These are phyloP conservation scores for Elaphurus davidianus DNA, from an alignment of 2,113 vertebrate species.

Conservation along the genomic window DNA sequence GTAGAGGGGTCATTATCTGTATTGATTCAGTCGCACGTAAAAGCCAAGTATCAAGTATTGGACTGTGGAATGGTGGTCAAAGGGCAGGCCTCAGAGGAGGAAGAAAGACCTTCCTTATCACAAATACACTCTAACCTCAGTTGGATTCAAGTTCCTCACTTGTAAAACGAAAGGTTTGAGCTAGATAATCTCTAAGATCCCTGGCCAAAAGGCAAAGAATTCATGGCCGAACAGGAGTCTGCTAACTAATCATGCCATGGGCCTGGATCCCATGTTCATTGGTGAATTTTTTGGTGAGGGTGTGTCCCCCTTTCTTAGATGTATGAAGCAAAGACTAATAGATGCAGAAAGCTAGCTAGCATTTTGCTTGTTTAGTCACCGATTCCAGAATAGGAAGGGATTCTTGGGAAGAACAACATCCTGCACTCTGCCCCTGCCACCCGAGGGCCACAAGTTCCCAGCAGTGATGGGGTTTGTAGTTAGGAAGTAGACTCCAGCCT, in stretches of 20 bases:
- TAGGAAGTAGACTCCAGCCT: not conserved
- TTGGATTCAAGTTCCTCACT: not conserved
- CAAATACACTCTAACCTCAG: not conserved
- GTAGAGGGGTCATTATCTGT: not conserved
- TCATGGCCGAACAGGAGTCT: not conserved
- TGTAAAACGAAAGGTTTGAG: not conserved
- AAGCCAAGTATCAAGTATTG: not conserved
- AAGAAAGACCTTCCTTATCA: not conserved
- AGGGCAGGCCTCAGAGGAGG: not conserved
- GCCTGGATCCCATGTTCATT: not conserved
- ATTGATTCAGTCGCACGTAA: not conserved
- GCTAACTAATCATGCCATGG: no score
- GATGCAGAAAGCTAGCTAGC: not conserved
- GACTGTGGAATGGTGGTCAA: not conserved
- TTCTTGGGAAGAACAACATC: not conserved
- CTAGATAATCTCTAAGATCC: not conserved
- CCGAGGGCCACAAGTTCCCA: not conserved
- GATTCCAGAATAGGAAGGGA: not conserved
- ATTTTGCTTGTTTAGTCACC: not conserved
- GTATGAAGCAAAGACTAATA: not conserved
- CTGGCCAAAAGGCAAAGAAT: not conserved
- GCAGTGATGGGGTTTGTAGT: not conserved
- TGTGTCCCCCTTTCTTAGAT: not conserved
- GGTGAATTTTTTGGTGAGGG: not conserved
- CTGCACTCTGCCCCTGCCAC: not conserved